Evolutionary conservation across 2,888 invertebrate genomes (phyloP).

Genomic region (Ormyrus pomaceus): DNA sequence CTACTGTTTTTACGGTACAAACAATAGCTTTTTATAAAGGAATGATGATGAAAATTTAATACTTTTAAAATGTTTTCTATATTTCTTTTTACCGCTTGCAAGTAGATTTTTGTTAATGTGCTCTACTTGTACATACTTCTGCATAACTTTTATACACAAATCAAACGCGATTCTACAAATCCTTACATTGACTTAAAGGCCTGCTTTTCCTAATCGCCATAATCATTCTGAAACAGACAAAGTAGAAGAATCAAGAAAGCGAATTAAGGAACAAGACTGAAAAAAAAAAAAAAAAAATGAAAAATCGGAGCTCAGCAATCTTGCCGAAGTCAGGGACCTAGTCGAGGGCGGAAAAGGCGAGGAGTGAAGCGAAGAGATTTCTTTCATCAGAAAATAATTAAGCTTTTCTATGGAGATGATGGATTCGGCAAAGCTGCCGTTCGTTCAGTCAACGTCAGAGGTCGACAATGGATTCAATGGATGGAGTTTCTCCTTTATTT

Average conservation of each 20-base stretch:
- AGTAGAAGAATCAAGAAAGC: neutral
- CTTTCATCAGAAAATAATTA: conserved; percentile 76
- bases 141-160: too few species aligned
- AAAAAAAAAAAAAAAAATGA: conserved; percentile 5
- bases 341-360: conserved; percentile 36
- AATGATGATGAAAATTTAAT: too few species aligned
- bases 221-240: neutral
- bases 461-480: conserved; percentile 75
- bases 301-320: neutral
- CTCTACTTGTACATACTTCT: too few species aligned
- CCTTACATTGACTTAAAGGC: too few species aligned
- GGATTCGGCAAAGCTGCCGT: conserved; percentile 71
- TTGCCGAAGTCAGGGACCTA: conserved; percentile 21
- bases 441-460: conserved; percentile 75
- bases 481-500: conserved; percentile 74
- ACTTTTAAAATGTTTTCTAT: too few species aligned
- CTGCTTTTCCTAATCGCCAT: too few species aligned
- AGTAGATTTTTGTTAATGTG: too few species aligned
- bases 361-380: conserved; percentile 65
- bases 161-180: too few species aligned
- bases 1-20: too few species aligned
- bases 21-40: too few species aligned
- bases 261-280: neutral
- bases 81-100: too few species aligned
- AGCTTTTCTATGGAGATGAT: conserved; percentile 76